phyloP scores from a whole-genome alignment of 1,140 invertebrate species.

The Elysia chlorotica region DNA sequence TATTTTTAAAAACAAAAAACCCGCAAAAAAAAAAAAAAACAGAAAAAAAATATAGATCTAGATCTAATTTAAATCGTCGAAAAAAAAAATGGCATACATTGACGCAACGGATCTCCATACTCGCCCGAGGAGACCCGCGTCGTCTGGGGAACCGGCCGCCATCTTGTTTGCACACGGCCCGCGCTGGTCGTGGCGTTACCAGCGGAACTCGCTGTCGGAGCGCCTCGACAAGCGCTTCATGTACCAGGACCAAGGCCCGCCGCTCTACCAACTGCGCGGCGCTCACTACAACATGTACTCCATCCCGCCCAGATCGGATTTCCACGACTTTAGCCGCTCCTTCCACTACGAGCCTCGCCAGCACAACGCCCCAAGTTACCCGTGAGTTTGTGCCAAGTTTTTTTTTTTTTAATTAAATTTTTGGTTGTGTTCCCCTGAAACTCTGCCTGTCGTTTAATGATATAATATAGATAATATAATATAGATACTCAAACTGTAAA shows the following conservation, averaged over 20 bases:
- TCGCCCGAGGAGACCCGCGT: not conserved
- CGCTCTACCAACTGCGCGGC: slow-evolving; percentile 11
- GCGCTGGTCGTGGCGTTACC: slow-evolving; percentile 8
- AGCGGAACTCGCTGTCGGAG: not conserved
- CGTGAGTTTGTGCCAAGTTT: not conserved
- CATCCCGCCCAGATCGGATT: slow-evolving; percentile 2
- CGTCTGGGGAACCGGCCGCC: not conserved
- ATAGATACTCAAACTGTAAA: too few species aligned
- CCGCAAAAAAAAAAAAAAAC: not conserved
- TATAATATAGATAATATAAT: too few species aligned
- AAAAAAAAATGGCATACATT: slow-evolving; percentile 17
- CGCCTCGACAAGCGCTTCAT: slow-evolving; percentile 10
- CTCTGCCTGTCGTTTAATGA: too few species aligned
- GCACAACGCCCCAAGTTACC: not conserved
- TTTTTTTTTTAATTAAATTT: too few species aligned
- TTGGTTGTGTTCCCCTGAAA: too few species aligned
- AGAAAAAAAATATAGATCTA: not conserved
- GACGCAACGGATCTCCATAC: slow-evolving; percentile 1
- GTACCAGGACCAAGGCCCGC: slow-evolving; percentile 22
- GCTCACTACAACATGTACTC: slow-evolving; percentile 16
- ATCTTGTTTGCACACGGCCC: slow-evolving; percentile 9
- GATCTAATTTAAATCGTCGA: not conserved
- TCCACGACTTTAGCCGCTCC: not conserved
- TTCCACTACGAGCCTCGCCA: slow-evolving; percentile 14
- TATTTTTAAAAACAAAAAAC: too few species aligned